Conservation (phyloP, 92 coral and sea anemone species). For the Nematostella vectensis region DNA sequence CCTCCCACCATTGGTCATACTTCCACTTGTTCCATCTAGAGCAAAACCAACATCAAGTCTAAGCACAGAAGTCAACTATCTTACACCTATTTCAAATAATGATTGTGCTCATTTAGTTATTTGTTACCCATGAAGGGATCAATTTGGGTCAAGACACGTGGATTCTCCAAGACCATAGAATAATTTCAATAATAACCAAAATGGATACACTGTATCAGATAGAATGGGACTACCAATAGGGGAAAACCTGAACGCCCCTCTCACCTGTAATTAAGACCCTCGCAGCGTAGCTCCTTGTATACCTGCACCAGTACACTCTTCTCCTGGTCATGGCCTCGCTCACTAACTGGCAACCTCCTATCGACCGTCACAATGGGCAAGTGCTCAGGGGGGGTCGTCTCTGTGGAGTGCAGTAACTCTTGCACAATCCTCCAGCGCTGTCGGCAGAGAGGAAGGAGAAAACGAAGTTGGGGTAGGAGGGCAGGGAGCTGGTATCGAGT, state of each 20-base stretch:
- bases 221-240: background rate
- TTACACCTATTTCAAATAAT: too few species aligned
- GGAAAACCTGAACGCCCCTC: background rate
- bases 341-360: constrained; percentile 58
- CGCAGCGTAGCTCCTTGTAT: constrained; percentile 60
- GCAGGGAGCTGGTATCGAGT: constrained; percentile 47
- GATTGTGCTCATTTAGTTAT: too few species aligned
- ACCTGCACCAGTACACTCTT: constrained; percentile 75
- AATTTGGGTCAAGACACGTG: too few species aligned
- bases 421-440: constrained; percentile 84
- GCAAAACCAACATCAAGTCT: too few species aligned
- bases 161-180: too few species aligned
- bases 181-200: too few species aligned
- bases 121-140: too few species aligned
- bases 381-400: constrained; percentile 81
- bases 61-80: too few species aligned
- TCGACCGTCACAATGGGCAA: constrained; percentile 89
- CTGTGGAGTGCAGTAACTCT: constrained; percentile 75
- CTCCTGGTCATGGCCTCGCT: constrained; percentile 47
- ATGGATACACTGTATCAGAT: too few species aligned
- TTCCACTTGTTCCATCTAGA: constrained; percentile 96
- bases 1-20: constrained; percentile 99
- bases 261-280: constrained; percentile 86
- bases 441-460: constrained; percentile 82
- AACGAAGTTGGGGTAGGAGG: constrained; percentile 75